Conservation (phyloP, 2,797 vertebrate genomes). For the Bovichtus variegatus region DNA sequence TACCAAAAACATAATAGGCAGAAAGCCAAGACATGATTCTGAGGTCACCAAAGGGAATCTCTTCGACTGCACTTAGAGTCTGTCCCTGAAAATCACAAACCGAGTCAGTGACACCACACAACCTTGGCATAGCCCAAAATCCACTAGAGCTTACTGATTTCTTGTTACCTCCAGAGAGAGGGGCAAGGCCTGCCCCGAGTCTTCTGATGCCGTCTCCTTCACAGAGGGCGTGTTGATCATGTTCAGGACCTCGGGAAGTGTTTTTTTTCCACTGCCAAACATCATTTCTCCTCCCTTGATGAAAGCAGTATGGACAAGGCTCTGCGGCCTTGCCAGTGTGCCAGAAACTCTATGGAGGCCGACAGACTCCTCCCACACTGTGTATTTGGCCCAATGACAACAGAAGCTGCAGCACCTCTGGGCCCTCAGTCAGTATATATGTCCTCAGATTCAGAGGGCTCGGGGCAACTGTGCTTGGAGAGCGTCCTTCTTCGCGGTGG, state of each 20-base stretch:
- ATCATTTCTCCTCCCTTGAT: neutral
- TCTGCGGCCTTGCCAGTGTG: no score
- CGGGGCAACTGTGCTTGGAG: neutral
- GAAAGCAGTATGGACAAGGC: neutral
- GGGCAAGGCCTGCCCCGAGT: neutral
- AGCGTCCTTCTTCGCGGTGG: neutral
- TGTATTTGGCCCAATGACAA: neutral
- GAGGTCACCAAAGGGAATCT: neutral
- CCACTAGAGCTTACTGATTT: neutral
- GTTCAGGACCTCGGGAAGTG: neutral
- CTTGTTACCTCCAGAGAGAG: neutral
- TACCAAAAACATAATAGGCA: neutral
- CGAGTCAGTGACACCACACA: neutral
- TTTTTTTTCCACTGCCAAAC: neutral
- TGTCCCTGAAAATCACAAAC: neutral
- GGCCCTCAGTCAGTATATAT: neutral
- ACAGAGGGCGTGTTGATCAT: neutral
- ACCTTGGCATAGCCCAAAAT: neutral
- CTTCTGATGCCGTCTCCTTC: neutral
- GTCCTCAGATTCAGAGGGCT: no score
- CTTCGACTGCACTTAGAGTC: neutral
- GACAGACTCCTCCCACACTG: neutral
- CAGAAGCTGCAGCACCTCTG: neutral
- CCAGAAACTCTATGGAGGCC: neutral
- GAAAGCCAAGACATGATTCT: neutral